Base-by-base conservation (phyloP, 2,888 invertebrate species). In the Lydus trimaculatus region DNA sequence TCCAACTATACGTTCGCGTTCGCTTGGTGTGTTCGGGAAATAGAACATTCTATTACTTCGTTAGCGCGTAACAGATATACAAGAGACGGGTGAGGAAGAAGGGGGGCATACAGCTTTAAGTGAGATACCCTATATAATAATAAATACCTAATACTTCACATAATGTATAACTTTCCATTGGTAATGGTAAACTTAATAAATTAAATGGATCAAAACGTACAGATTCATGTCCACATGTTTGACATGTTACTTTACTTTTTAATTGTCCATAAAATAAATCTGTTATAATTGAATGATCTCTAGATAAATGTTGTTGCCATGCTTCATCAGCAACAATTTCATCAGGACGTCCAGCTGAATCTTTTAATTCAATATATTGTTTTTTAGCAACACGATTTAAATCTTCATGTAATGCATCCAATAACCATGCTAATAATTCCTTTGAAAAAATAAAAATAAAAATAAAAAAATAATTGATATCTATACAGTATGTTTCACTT, bases 131-230 rank as follows among this genome's bases (percentile, higher is more conserved):
- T n/a, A n/a, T n/a, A n/a, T n/a, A n/a, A n/a, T n/a, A n/a, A n/a
- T n/a, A n/a, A n/a, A 13, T 75, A 83, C 83, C 94, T 78, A 91
- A 87, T 65, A 94, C 89, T 83, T 94, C 94, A 76, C 92, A 88
- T 72, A 94, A 89, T 61, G 93, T 90, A 79, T 90, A 93, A 83
- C 92, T 92, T 85, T 97, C 97, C 89, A 97, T 94, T 25, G 97
- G 97, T 77, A 97, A 87, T 67, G 97, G 97, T 78, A 97, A 87
- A 74, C 95, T 85, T 61, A 97, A 89, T 86, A 95, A 92, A 84
- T 95, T 96, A 87, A 97, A 97, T 1, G 96, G 94, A 86, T 97
- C 97, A 85, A 97, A 97, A 58, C 94, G 89, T 67, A 95, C 94
- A 63, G 94, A 95, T 79, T 94, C 93, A 73, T 91, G 90, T 11